Evolutionary conservation across 92 coral and sea anemone species (phyloP).

Genomic region (Palythoa grandiflora): DNA sequence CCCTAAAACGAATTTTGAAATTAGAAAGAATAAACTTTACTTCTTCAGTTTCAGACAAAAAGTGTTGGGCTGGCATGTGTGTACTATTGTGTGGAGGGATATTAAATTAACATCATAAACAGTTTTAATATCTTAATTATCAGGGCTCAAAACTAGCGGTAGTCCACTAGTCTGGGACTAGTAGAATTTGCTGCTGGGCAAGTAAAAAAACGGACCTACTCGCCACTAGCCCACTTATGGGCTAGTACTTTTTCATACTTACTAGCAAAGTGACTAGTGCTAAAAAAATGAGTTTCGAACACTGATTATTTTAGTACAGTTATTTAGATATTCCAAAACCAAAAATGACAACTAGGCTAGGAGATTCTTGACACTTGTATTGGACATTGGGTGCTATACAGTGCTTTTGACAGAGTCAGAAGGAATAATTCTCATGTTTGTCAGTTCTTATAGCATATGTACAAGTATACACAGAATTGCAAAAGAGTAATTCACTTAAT

Average conservation of each 20-base stretch:
- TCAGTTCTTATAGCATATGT: background rate
- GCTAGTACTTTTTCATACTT: no score
- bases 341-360: background rate
- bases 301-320: background rate
- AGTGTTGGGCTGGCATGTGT: conserved; percentile 11
- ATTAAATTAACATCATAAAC: background rate
- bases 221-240: no score
- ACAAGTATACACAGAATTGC: background rate
- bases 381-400: background rate
- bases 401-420: background rate
- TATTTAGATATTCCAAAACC: background rate
- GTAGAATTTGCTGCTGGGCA: no score
- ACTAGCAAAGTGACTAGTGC: no score
- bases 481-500: background rate
- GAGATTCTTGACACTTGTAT: background rate
- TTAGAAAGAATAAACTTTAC: conserved; percentile 1
- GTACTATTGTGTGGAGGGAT: background rate
- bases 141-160: no score
- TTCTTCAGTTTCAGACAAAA: background rate
- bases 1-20: background rate
- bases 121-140: background rate
- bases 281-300: no score
- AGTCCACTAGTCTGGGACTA: no score
- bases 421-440: conserved; percentile 7
- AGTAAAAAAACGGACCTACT: no score